Percentiles rank a stretch among this genome's conserved stretches.
phyloP scores from a whole-genome alignment of 2,797 vertebrate genomes.

The Falco biarmicus region DNA sequence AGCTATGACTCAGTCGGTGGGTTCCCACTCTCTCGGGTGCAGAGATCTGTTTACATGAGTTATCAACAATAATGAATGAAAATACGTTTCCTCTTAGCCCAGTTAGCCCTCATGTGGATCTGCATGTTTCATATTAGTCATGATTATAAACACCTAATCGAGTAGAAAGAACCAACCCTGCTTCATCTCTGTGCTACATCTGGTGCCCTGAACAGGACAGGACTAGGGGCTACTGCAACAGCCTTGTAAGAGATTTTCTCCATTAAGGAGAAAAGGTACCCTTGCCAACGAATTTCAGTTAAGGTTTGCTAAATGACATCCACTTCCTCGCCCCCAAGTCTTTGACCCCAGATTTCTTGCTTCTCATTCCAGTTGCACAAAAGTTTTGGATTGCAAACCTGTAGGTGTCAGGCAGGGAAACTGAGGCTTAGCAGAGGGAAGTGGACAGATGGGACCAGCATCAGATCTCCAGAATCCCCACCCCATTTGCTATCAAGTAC shows the following conservation, averaged over 20 bases:
- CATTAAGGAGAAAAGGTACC: background rate
- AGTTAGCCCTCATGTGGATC: background rate
- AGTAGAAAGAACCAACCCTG: background rate
- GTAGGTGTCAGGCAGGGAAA: background rate
- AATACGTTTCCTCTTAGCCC: background rate
- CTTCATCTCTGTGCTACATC: background rate
- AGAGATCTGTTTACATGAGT: background rate
- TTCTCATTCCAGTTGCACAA: background rate
- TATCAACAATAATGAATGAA: background rate
- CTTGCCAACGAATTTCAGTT: background rate
- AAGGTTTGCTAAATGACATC: background rate
- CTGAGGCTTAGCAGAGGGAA: background rate
- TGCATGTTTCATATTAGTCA: background rate
- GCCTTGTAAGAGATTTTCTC: background rate
- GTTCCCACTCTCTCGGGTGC: background rate
- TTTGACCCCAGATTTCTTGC: background rate
- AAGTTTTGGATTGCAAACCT: background rate
- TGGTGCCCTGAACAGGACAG: background rate
- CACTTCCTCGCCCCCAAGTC: accelerated
- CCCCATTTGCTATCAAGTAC: background rate
- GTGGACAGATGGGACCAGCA: background rate
- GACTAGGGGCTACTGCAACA: background rate
- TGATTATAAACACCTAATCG: background rate
- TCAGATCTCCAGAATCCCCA: background rate
- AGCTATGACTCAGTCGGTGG: background rate